Conservation (phyloP, 1,140 invertebrate genomes). For the Polyergus mexicanus region DNA sequence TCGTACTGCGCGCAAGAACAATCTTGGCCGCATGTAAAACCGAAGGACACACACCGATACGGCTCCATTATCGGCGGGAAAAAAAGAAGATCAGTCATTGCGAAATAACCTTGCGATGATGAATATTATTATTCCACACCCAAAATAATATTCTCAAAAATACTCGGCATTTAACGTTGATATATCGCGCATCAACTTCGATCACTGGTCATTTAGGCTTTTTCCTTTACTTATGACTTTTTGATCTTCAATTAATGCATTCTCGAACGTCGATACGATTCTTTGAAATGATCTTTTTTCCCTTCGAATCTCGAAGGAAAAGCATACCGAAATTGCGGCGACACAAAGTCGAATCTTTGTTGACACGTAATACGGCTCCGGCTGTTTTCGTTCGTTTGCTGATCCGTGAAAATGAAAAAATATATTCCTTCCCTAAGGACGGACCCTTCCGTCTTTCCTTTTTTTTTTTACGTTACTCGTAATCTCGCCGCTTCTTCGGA, state of each 20-base stretch:
- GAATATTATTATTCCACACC: background rate
- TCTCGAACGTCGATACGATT: background rate
- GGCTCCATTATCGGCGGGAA: background rate
- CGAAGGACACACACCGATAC: conserved; percentile 7
- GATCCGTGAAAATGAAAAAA: conserved; percentile 60
- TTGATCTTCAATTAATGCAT: background rate
- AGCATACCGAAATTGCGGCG: conserved; percentile 3
- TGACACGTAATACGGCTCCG: background rate
- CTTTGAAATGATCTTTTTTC: background rate
- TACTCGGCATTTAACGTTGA: background rate
- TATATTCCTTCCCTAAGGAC: conserved; percentile 30
- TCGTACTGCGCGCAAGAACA: conserved; percentile 1
- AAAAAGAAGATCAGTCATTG: background rate
- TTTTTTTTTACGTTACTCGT: conserved; percentile 56
- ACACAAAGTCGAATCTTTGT: conserved; percentile 26
- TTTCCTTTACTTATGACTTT: background rate
- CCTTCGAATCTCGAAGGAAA: background rate
- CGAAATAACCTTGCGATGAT: background rate
- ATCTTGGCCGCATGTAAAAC: conserved; percentile 33
- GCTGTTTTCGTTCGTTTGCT: conserved; percentile 34
- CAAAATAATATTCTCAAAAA: conserved; percentile 7
- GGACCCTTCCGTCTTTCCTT: background rate
- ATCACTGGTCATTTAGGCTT: background rate
- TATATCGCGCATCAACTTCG: background rate
- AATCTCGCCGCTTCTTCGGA: conserved; percentile 46